Percentiles rank a stretch among this genome's conserved stretches.
phyloP scores from a whole-genome alignment of 2,888 invertebrate species.

The Phalera bucephala region DNA sequence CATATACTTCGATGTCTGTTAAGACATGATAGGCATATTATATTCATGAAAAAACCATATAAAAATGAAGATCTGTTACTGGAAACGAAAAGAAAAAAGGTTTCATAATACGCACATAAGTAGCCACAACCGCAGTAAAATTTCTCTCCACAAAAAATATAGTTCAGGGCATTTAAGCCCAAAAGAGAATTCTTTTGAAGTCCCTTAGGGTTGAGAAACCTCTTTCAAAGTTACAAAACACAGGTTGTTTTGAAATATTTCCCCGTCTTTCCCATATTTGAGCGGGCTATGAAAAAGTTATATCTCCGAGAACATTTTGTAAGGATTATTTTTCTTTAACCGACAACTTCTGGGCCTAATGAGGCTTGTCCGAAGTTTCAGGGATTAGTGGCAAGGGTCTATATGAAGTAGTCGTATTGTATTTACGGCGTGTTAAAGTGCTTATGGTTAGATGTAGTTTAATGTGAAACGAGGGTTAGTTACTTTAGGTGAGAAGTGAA shows the following conservation, averaged over 20 bases:
- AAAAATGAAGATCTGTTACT: too few relatives aligned
- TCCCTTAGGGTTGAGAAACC: conserved; percentile 10
- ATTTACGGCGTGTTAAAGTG: conserved; percentile 34
- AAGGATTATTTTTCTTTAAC: conserved; percentile 21
- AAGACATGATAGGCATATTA: too few relatives aligned
- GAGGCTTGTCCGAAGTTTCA: conserved; percentile 36
- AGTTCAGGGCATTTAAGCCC: background rate
- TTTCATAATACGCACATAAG: too few relatives aligned
- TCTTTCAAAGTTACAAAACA: conserved; percentile 14
- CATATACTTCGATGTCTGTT: too few relatives aligned
- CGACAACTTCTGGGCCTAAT: conserved; percentile 31
- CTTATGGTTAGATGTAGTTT: conserved; percentile 11
- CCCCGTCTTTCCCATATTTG: conserved; percentile 6
- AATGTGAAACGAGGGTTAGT: background rate
- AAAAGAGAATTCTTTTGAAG: background rate
- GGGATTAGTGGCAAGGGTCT: conserved; percentile 29
- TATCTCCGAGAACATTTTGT: conserved; percentile 18
- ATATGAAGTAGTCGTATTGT: conserved; percentile 17
- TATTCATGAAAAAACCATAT: too few relatives aligned
- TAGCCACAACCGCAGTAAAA: background rate
- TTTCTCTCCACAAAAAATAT: too few relatives aligned
- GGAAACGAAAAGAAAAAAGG: too few relatives aligned
- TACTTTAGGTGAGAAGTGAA: too few relatives aligned
- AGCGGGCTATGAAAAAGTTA: conserved; percentile 14
- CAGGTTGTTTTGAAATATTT: conserved; percentile 11